Base-by-base conservation (phyloP, 1,140 invertebrate genomes). In the Formica exsecta region DNA sequence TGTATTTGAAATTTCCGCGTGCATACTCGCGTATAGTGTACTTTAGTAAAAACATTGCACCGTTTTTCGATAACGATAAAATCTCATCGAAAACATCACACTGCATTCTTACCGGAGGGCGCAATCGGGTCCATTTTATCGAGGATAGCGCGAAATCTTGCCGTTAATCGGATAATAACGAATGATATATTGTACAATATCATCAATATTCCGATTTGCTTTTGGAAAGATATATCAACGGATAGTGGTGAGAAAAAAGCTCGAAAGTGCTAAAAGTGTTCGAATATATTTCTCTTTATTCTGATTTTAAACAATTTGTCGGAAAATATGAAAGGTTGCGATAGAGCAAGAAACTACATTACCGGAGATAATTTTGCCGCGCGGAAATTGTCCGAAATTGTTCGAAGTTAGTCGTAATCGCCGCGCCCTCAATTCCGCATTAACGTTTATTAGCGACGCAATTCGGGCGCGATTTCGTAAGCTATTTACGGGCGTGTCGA, bases 1-100 rank as follows among this genome's bases (percentile, higher is more conserved):
- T 83, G 25, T 36, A 83, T 83, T 73, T 62, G 57, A 41, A 83
- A 83, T 61, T 83, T 83, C 8, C 54, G 29, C 54, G 29, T 62
- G 61, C 59, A 36, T 62, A 44, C 4, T 59, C 66, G 38, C 32
- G 22, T 16, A 51, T 66, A 32, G n/a, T 8, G 38, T 73, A 83
- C 70, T 83, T 73, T 73, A 22, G 29, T 83, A 73, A 83, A 83
- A 83, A 73, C 54, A 61, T 83, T 59, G 38, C 68, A 83, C 71
- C 54, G 79, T 73, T 83, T 83, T 62, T 83, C 79, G 79, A 73
- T 83, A 83, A 44, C 68, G 54, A 61, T 61, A 54, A 61, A 73
- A 83, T 83, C 68, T 83, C 38, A 32, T 73, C 57, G 54, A 19
- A 73, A 83, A 83, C 25, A 25, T 83, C 79, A 57, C 51, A 44